Evolutionary conservation across 1,140 invertebrate species (phyloP).

Genomic region (Holcopasites calliopsidis): DNA sequence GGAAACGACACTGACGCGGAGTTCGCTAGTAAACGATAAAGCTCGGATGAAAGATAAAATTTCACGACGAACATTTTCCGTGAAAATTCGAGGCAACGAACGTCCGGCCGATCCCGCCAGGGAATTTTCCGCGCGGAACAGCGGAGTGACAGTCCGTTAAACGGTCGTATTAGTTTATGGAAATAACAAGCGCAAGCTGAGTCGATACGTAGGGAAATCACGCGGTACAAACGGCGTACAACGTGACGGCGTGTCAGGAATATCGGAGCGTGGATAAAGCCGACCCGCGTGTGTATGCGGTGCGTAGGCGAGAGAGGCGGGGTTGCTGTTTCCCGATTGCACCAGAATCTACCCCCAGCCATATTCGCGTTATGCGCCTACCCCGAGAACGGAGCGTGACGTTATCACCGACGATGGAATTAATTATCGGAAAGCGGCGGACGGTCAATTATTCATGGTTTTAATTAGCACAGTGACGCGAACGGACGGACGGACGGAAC

Average conservation of each 20-base stretch:
- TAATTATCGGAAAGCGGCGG: conserved; percentile 60
- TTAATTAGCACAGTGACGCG: conserved; percentile 65
- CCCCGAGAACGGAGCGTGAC: conserved; percentile 52
- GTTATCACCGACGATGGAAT: conserved; percentile 60
- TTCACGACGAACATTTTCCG: background rate
- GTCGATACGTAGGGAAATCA: conserved; percentile 44
- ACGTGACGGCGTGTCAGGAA: conserved; percentile 28
- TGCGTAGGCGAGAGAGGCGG: too few species aligned
- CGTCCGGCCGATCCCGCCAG: background rate
- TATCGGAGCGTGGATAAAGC: conserved; percentile 47
- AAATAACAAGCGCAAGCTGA: conserved; percentile 14
- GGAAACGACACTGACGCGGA: too few species aligned
- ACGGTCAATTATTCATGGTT: conserved; percentile 63
- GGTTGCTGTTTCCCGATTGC: background rate
- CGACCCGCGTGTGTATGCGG: background rate
- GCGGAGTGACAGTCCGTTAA: conserved; percentile 13
- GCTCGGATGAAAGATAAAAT: background rate
- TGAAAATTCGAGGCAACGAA: background rate
- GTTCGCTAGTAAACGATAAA: too few species aligned
- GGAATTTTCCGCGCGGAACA: background rate
- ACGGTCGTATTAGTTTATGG: conserved; percentile 42
- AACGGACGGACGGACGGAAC: too few species aligned
- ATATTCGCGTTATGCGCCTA: conserved; percentile 36
- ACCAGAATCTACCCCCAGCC: background rate
- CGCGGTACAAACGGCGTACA: conserved; percentile 8